phyloP scores from a whole-genome alignment of 2,888 invertebrate genomes.

The Epistrophella euchroma region DNA sequence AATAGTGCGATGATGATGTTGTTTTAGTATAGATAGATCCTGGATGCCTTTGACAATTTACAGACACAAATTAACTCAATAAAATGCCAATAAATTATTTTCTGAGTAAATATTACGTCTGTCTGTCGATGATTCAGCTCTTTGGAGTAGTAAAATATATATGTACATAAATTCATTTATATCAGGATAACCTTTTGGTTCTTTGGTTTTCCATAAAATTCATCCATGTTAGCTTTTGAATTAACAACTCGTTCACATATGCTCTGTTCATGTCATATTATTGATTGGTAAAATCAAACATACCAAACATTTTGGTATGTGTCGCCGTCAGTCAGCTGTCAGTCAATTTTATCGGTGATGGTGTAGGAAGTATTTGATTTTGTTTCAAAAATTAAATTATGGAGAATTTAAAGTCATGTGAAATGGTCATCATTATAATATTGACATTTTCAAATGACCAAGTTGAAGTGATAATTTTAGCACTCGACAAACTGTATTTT shows the following conservation, averaged over 20 bases:
- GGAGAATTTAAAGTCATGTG: background rate
- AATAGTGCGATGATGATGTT: background rate
- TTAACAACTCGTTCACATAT: background rate
- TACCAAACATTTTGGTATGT: conserved; percentile 5
- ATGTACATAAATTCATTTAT: conserved; percentile 14
- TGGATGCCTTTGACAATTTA: conserved; percentile 17
- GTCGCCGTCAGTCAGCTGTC: background rate
- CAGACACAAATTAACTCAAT: conserved; percentile 36
- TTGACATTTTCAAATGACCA: conserved; percentile 14
- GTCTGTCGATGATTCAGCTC: conserved; percentile 1
- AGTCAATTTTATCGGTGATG: background rate
- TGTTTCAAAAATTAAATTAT: conserved; percentile 24
- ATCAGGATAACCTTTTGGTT: conserved; percentile 1
- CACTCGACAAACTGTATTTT: background rate
- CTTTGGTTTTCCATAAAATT: background rate
- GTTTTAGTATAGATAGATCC: background rate
- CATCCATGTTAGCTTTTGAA: background rate
- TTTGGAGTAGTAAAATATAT: background rate
- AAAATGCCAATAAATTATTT: conserved; percentile 51
- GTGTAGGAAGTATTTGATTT: conserved; percentile 4
- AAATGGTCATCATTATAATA: background rate
- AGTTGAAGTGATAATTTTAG: conserved; percentile 1
- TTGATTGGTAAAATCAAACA: conserved; percentile 23
- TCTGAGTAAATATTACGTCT: conserved; percentile 26
- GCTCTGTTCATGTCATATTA: background rate